Evolutionary conservation across 2,113 vertebrate genomes (phyloP).

Genomic region (Melospiza melodia): DNA sequence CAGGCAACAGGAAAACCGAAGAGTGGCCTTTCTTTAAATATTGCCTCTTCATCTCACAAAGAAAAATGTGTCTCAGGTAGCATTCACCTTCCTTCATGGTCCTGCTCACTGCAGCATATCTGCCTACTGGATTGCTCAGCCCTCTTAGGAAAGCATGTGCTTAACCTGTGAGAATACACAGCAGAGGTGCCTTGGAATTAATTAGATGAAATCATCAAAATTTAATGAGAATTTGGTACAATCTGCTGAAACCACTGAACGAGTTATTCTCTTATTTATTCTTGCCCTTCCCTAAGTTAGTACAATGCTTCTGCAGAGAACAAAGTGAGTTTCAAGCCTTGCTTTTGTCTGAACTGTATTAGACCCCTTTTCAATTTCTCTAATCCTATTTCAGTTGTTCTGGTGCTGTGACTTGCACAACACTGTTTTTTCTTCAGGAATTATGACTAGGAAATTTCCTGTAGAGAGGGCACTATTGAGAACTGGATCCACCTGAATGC

Average conservation of each 20-base stretch:
- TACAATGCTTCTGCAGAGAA: background rate
- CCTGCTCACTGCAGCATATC: background rate
- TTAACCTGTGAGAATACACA: background rate
- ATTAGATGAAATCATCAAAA: background rate
- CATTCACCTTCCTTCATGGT: background rate
- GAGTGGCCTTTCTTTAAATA: background rate
- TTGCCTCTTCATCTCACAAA: background rate
- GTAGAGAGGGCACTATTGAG: background rate
- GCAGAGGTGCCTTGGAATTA: background rate
- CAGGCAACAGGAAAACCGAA: background rate
- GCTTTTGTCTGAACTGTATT: background rate
- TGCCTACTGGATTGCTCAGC: background rate
- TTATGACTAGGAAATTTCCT: background rate
- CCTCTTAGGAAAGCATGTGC: background rate
- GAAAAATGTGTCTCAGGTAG: background rate
- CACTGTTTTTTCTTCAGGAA: background rate
- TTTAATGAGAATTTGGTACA: background rate
- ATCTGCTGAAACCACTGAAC: background rate
- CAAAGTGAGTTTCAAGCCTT: background rate
- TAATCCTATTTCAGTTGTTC: background rate
- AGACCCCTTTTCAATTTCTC: background rate
- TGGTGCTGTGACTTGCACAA: background rate
- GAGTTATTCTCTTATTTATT: background rate
- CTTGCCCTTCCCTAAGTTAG: background rate
- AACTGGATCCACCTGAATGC: background rate